A percentile compares a stretch with the other conserved stretches of the same genome.
Evolutionary conservation across 2,797 vertebrate genomes (phyloP).

Genomic region (Spheniscus humboldti): DNA sequence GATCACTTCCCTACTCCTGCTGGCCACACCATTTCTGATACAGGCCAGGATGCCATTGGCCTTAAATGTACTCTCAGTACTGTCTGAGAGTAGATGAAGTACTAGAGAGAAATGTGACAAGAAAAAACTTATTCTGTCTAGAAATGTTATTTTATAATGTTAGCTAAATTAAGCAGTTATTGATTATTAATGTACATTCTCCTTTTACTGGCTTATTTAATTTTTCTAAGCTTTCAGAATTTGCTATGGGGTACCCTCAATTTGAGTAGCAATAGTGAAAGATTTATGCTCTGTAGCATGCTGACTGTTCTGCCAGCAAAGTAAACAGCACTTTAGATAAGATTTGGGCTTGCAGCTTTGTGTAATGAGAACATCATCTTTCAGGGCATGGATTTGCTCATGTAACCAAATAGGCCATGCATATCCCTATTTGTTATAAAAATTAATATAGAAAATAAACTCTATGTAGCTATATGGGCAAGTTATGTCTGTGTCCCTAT

Average conservation of each 20-base stretch:
- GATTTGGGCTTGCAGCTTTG: constrained; percentile 2
- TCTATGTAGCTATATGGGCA: constrained; percentile 5
- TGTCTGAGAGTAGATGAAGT: background rate
- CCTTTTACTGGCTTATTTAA: background rate
- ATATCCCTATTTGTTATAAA: constrained; percentile 27
- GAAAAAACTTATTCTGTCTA: background rate
- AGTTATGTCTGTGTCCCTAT: background rate
- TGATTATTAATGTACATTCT: constrained; percentile 31
- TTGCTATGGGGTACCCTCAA: background rate
- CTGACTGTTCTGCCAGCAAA: constrained; percentile 22
- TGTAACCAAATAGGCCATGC: constrained; percentile 30
- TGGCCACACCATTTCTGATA: too few relatives aligned
- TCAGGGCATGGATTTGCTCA: constrained; percentile 36
- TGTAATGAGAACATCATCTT: constrained; percentile 56
- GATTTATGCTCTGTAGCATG: background rate
- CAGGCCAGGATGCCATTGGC: too few relatives aligned
- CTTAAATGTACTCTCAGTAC: background rate
- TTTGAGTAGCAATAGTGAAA: constrained; percentile 25
- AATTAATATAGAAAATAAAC: constrained; percentile 36
- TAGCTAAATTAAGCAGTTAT: constrained; percentile 35
- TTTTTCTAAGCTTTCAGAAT: background rate
- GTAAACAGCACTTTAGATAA: constrained; percentile 49
- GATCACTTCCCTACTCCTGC: too few relatives aligned
- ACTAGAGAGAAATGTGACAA: background rate
- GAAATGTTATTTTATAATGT: background rate